Evolutionary conservation across 2,113 vertebrate genomes (phyloP).

Genomic region (Pituophis catenifer): DNA sequence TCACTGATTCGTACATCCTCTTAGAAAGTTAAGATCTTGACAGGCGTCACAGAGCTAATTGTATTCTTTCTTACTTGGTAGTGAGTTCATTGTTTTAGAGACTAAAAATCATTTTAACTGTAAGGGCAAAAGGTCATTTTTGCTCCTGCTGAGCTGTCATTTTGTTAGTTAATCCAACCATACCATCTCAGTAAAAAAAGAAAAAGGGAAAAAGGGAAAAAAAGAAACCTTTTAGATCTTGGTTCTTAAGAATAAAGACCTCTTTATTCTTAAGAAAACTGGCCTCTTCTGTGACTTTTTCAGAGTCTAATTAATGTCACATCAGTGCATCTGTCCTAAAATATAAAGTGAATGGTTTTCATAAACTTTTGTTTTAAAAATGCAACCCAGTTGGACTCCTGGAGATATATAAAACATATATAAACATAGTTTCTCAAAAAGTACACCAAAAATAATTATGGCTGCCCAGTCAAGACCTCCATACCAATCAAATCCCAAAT

Average conservation of each 20-base stretch:
- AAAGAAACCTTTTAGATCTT: neutral
- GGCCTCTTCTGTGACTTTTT: neutral
- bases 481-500: neutral
- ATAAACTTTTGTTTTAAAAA: neutral
- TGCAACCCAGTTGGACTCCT: neutral
- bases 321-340: neutral
- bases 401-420: neutral
- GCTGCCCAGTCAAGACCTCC: neutral
- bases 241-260: neutral
- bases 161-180: neutral
- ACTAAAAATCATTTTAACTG: neutral
- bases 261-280: neutral
- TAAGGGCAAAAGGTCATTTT: neutral
- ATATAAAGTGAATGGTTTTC: slow-evolving; percentile 3
- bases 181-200: neutral
- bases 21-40: neutral
- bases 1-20: neutral
- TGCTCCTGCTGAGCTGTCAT: neutral
- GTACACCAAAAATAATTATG: neutral
- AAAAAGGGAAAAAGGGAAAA: neutral
- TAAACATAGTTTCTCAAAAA: neutral
- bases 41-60: neutral
- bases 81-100: neutral
- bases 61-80: neutral
- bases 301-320: neutral